A percentile compares a stretch with the other conserved stretches of the same genome.
Conservation (phyloP, 2,888 invertebrate species). For the Diaprepes abbreviatus region DNA sequence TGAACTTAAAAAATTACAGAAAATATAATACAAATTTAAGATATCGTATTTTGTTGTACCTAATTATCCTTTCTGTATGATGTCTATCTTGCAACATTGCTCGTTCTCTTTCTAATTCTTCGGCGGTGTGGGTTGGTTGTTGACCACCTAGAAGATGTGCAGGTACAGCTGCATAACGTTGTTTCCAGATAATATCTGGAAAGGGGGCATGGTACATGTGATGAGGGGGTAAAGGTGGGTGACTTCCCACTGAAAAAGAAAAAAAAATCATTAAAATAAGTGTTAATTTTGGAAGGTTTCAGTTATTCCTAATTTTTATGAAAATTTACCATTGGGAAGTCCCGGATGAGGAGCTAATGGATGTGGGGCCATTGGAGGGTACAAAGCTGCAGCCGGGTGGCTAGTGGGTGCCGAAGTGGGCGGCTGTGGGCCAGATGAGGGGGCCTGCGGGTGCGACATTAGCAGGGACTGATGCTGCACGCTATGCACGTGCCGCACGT, state of each 20-base stretch:
- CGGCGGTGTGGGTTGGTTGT: constrained; percentile 62
- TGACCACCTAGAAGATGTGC: constrained; percentile 67
- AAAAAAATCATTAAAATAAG: no score
- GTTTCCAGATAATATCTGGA: constrained; percentile 74
- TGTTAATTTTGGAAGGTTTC: no score
- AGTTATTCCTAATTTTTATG: no score
- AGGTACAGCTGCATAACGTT: constrained; percentile 68
- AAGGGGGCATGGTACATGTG: constrained; percentile 60
- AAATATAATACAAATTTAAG: no score
- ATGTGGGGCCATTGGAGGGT: constrained; percentile 53
- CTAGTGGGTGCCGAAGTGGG: constrained; percentile 57
- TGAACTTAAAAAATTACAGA: no score
- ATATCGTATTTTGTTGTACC: constrained; percentile 68
- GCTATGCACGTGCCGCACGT: constrained; percentile 73
- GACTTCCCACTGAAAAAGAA: constrained; percentile 40
- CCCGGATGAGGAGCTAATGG: constrained; percentile 44
- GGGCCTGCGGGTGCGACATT: constrained; percentile 71
- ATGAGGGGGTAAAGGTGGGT: constrained; percentile 52
- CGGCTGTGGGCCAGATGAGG: constrained; percentile 59
- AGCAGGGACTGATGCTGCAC: constrained; percentile 69
- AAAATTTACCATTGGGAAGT: constrained; percentile 43
- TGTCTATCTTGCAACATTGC: constrained; percentile 74
- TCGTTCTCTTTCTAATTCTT: constrained; percentile 71
- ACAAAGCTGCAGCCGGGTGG: constrained; percentile 61
- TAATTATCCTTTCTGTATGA: constrained; percentile 75